These are phyloP conservation scores for Lacerta agilis DNA, from an alignment of 2,797 vertebrate species.

Conservation along the genomic window DNA sequence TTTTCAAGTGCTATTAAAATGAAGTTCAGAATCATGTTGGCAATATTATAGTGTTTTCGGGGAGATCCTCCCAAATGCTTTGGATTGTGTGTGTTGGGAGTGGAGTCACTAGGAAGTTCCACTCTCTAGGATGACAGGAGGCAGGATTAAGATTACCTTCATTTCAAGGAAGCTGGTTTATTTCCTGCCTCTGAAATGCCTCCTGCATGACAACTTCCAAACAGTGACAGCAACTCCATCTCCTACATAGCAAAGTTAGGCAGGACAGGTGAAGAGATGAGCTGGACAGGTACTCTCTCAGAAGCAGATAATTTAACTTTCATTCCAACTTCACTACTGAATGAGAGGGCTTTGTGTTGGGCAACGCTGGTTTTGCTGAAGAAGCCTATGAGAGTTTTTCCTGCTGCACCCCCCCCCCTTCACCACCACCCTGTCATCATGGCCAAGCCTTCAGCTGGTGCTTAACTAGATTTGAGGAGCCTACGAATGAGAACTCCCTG, in stretches of 20 bases:
- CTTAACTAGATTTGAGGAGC: background rate
- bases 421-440: background rate
- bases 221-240: background rate
- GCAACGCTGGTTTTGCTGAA: background rate
- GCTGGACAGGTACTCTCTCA: background rate
- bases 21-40: background rate
- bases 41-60: background rate
- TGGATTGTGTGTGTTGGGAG: background rate
- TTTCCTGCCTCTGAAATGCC: background rate
- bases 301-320: background rate
- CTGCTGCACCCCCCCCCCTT: background rate
- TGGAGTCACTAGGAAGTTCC: background rate
- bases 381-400: background rate
- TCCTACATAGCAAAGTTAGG: background rate
- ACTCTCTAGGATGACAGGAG: background rate
- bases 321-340: background rate
- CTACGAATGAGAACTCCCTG: background rate
- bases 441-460: background rate
- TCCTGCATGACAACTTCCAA: background rate
- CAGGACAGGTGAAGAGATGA: background rate
- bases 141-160: background rate
- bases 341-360: background rate
- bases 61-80: background rate
- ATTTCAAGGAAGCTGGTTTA: background rate
- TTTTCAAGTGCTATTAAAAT: background rate